Evolutionary conservation across 2,797 vertebrate genomes (phyloP).

Genomic region (Anabacerthia variegaticeps): DNA sequence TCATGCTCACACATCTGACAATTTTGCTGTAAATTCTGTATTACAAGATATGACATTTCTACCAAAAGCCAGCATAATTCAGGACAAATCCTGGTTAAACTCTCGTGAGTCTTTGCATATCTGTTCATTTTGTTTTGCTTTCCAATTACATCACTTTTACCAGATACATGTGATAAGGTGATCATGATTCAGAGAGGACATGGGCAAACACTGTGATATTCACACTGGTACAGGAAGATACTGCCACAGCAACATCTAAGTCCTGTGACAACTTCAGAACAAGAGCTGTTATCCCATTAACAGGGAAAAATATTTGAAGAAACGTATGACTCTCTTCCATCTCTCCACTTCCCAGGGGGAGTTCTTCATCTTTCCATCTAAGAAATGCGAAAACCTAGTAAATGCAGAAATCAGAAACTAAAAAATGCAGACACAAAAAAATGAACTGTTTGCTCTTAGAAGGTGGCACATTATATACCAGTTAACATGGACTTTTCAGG

Average conservation of each 20-base stretch:
- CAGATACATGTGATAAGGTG: too few species aligned
- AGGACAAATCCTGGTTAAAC: not conserved
- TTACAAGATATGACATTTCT: not conserved
- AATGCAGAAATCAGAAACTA: not conserved
- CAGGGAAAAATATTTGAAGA: not conserved
- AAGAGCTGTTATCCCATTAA: not conserved
- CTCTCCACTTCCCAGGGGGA: not conserved
- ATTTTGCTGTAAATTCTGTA: not conserved
- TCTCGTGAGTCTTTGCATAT: not conserved
- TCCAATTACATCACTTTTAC: not conserved
- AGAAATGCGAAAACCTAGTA: not conserved
- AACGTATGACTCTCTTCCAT: not conserved
- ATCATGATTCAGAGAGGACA: not conserved
- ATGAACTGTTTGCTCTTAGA: not conserved
- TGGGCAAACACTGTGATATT: accelerated
- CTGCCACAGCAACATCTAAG: not conserved
- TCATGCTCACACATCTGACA: too few species aligned
- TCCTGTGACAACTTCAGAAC: not conserved
- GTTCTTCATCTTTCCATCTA: not conserved
- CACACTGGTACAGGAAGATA: not conserved
- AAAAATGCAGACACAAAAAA: not conserved
- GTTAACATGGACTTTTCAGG: not conserved
- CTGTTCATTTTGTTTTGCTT: not conserved
- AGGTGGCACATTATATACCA: not conserved
- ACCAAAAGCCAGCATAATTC: not conserved